Base-by-base conservation (phyloP, 2,797 vertebrate species). In the Platyrinchus mystaceus region DNA sequence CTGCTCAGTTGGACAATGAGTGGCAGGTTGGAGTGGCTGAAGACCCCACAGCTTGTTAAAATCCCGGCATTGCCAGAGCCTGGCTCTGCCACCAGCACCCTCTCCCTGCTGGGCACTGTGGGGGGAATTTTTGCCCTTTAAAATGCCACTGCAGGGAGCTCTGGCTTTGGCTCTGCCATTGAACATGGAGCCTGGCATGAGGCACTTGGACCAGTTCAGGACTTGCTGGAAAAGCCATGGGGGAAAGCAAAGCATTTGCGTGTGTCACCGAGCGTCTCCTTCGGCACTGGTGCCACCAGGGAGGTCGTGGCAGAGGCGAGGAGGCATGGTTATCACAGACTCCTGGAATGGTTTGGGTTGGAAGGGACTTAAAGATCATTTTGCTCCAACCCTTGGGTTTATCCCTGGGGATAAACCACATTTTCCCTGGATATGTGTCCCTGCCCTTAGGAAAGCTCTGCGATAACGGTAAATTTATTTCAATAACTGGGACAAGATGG, bases 181-280 rank as follows among this genome's bases (percentile, higher is more conserved):
- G 3, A n/a, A 43, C 14, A 19, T 1, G 0, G 62, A 41, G n/a
- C 81, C 41, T 8, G 16, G 73, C 27, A 0, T 0, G 12, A 0
- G 3, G 60, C 0, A 1, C 62, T 79, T 2, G 5, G 43, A 4
- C 14, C 3, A 2, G 21, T 27, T 34, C 68, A 50, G 91, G 68
- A 62, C 39, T 36, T 58, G n/a, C 83, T 87, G 79, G 80, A 37
- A 73, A 16, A 76, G 4, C 26, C 39, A 0, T 0, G 26, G 34
- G n/a, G 32, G 18, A 37, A 74, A 41, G 74, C 27, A 21, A 22
- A 18, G 79, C 2, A 9, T 49, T 58, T 16, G 27, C 1, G 5
- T 20, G 5, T 20, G 75, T 8, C 52, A 21, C 41, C 1, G 2
- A 7, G 18, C 0, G 0, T 43, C n/a, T 41, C 17, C 69, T 47